Conservation (phyloP, 2,797 vertebrate genomes). For the Eutrigla gurnardus region DNA sequence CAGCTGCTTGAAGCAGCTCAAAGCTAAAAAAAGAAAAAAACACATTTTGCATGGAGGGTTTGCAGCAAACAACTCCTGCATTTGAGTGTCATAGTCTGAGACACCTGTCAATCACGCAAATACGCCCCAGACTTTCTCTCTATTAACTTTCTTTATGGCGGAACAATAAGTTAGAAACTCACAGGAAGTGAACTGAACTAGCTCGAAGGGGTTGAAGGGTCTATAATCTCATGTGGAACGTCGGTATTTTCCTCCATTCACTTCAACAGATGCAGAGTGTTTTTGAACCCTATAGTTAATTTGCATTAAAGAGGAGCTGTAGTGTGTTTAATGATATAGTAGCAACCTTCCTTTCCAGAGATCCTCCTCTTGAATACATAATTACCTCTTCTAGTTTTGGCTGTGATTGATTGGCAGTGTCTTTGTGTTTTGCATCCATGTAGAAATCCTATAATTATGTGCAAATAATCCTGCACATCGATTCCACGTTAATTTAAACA, state of each 20-base stretch:
- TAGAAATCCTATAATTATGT: neutral
- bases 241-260: neutral
- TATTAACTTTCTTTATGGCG: slow-evolving; percentile 24
- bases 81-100: slow-evolving; percentile 48
- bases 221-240: neutral
- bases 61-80: slow-evolving; percentile 15
- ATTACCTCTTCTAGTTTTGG: neutral
- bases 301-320: slow-evolving; percentile 10
- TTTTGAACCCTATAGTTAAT: slow-evolving; percentile 3
- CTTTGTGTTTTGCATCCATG: slow-evolving; percentile 3
- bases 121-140: slow-evolving; percentile 8
- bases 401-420: slow-evolving; percentile 8
- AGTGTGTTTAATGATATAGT: slow-evolving; percentile 17
- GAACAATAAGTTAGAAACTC: slow-evolving; percentile 16
- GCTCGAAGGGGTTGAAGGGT: rapidly evolving
- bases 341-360: slow-evolving; percentile 9
- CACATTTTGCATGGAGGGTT: slow-evolving; percentile 6
- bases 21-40: slow-evolving; percentile 43
- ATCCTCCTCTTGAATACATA: slow-evolving; percentile 9
- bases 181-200: neutral
- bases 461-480: neutral
- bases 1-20: slow-evolving; percentile 48
- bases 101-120: slow-evolving; percentile 62
- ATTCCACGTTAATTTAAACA: neutral
- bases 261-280: neutral